Conservation (phyloP, 2,888 invertebrate genomes). For the Ectemnius lituratus region DNA sequence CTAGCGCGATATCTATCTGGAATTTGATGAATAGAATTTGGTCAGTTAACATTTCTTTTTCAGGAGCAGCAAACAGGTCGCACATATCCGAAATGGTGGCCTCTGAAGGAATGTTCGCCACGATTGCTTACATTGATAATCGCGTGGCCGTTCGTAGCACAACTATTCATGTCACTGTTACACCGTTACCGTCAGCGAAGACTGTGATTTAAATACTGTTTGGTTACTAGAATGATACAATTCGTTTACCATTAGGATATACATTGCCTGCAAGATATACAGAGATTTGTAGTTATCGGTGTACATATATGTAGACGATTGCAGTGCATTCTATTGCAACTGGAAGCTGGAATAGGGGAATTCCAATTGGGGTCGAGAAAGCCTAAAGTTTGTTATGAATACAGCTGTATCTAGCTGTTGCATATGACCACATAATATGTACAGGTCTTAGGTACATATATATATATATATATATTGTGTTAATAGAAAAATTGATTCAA, state of each 20-base stretch:
- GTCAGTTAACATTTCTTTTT: constrained; percentile 24
- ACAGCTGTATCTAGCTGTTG: constrained; percentile 1
- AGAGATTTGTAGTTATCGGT: constrained; percentile 34
- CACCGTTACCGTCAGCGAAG: constrained; percentile 72
- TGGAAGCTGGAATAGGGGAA: not conserved
- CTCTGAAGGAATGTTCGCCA: constrained; percentile 69
- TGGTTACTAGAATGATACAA: constrained; percentile 29
- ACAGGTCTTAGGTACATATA: constrained; percentile 27
- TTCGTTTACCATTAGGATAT: constrained; percentile 23
- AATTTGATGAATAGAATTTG: not conserved
- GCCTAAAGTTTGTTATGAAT: constrained; percentile 17
- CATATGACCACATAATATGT: constrained; percentile 18
- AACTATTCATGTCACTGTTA: constrained; percentile 63
- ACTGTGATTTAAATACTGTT: constrained; percentile 60
- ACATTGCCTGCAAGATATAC: constrained; percentile 32
- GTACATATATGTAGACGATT: constrained; percentile 14
- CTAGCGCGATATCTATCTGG: not conserved
- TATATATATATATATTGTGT: constrained; percentile 37
- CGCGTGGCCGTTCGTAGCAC: constrained; percentile 84
- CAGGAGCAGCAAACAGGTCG: constrained; percentile 61
- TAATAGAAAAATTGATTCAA: constrained; percentile 16
- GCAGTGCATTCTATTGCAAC: not conserved
- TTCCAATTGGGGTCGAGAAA: not conserved
- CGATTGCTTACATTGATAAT: constrained; percentile 80
- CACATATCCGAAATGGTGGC: constrained; percentile 70